Evolutionary conservation across 2,888 invertebrate genomes (phyloP).

Genomic region (Thelaira solivaga): DNA sequence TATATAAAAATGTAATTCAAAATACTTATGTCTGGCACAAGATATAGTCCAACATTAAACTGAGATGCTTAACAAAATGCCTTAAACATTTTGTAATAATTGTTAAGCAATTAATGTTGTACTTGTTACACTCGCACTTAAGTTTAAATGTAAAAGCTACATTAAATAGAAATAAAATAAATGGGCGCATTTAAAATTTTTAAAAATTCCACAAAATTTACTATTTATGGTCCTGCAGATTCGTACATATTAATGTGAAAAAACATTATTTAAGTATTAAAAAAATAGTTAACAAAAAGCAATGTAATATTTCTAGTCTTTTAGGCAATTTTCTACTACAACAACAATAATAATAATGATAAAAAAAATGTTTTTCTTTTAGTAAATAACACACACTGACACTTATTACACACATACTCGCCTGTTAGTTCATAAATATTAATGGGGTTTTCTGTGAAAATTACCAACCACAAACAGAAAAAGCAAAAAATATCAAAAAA

Average conservation of each 20-base stretch:
- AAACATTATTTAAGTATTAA: constrained; percentile 30
- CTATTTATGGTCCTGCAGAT: too few relatives aligned
- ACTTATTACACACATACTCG: neutral
- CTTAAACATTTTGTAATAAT: constrained; percentile 47
- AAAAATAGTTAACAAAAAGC: constrained; percentile 21
- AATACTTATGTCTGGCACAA: too few relatives aligned
- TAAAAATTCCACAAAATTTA: neutral
- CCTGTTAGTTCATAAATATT: neutral
- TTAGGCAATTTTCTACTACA: neutral
- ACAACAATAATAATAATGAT: neutral
- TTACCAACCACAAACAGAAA: neutral
- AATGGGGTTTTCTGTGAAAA: constrained; percentile 24
- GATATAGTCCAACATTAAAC: too few relatives aligned
- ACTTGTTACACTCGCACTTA: too few relatives aligned
- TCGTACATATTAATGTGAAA: neutral
- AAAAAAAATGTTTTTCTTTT: too few relatives aligned
- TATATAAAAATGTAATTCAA: too few relatives aligned
- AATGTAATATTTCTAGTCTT: neutral
- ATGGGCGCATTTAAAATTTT: too few relatives aligned
- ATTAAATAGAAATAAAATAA: too few relatives aligned
- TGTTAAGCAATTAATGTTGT: constrained; percentile 45
- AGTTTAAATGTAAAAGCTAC: too few relatives aligned
- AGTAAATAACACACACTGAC: neutral
- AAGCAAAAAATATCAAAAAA: neutral
- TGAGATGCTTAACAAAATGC: constrained; percentile 39